Evolutionary conservation across 2,113 vertebrate species (phyloP), one percentile per base, ranked within the genome.

Genomic region (Lepisosteus oculatus): DNA sequence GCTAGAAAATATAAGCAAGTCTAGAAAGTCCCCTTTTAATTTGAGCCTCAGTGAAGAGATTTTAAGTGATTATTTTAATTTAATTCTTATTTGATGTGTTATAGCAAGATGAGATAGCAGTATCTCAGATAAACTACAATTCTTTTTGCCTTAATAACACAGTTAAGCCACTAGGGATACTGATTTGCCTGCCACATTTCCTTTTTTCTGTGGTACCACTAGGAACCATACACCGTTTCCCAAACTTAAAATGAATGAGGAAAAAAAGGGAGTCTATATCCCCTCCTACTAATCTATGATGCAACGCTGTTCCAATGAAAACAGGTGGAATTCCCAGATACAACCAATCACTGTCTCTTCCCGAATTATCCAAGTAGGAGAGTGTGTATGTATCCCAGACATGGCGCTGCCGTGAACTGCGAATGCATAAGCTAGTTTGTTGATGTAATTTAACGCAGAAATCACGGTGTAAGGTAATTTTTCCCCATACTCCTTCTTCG

Each of bases 271-370:
- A 70, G 67, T 15, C 61, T 42, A 6, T 47, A 29, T 75, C 73
- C 75, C 81, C 85, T 80, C 85, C 86, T 81, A 84, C 83, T 43
- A 63, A 68, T 67, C 78, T 77, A 71, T 77, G 79, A 82, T 76
- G 79, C 79, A 77, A 75, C 79, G 84, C 72, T 81, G 81, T 81
- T 85, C 88, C 88, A 91, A 89, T 89, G 82, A 83, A 82, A 89
- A 79, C 89, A 89, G 88, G 88, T 88, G 89, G 88, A 86, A 87
- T 83, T 76, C 82, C 85, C 74, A 78, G 69, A 63, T 83, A 86
- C 83, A 74, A 78, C 89, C 89, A 86, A 90, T 90, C 83, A 80
- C 76, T 71, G 68, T 62, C 76, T 67, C 73, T 78, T 73, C 47
- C 0, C 29, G 71, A 55, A 55, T 67, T 44, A 61, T 73, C 70